A percentile compares a stretch with the other conserved stretches of the same genome.
Evolutionary conservation across 2,888 invertebrate genomes (phyloP).

Genomic region (Ecdyonurus torrentis): DNA sequence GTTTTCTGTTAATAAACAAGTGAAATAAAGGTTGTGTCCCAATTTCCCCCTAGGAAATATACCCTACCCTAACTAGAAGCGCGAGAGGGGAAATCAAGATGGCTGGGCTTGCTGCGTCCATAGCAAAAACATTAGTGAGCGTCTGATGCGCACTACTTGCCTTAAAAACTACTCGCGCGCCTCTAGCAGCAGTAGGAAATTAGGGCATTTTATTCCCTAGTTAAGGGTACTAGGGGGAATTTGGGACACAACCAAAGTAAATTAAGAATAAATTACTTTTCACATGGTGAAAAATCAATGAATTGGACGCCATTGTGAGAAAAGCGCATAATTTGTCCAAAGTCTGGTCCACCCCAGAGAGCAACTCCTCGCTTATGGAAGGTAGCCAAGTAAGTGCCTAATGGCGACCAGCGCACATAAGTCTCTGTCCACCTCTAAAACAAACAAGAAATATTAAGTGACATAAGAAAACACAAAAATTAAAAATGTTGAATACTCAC

Average conservation of each 20-base stretch:
- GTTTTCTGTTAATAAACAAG: neutral
- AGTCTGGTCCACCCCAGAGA: conserved; percentile 92
- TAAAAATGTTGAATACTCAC: conserved; percentile 27
- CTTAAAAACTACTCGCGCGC: no score
- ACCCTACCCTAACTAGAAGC: no score
- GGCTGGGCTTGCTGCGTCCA: no score
- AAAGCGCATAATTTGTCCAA: conserved; percentile 82
- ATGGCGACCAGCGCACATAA: conserved; percentile 92
- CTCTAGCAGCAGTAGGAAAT: no score
- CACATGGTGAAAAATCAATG: conserved; percentile 95
- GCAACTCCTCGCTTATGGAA: conserved; percentile 93
- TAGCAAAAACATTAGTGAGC: no score
- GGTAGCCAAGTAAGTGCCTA: conserved; percentile 91
- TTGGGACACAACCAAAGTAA: no score
- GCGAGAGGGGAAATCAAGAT: no score
- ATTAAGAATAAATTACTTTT: conserved; percentile 43
- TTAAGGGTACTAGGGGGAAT: no score
- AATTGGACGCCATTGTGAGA: conserved; percentile 80
- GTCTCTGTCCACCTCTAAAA: conserved; percentile 86
- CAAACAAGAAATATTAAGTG: conserved; percentile 7
- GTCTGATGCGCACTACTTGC: no score
- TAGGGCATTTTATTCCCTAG: no score
- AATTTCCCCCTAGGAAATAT: no score
- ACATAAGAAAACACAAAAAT: neutral
- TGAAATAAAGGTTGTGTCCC: conserved; percentile 6